Evolutionary conservation across 2,888 invertebrate genomes (phyloP), one percentile per base, ranked within the genome.

Genomic region (Sipha maydis): DNA sequence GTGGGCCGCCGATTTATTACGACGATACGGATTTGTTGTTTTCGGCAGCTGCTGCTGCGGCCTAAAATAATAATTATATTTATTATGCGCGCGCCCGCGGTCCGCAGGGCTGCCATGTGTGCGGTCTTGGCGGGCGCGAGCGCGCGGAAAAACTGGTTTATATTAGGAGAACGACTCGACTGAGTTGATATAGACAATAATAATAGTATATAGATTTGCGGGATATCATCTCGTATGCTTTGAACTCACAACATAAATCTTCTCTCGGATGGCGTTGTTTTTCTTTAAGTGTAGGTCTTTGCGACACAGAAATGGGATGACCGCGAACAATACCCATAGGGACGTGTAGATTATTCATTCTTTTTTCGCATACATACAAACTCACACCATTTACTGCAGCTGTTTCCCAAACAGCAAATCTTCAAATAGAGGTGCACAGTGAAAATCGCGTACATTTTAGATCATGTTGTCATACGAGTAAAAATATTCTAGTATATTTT

Each of bases 111-210:
- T 76, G 83, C 75, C 73, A 77, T 80, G 78, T 71, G 79, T 86
- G 86, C 71, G 86, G 86, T 86, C 79, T 79, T 3, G 48, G 34
- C 54, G 34, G 34, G n/a, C 38, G 83, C 61, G 69, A 28, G 83
- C n/a, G 69, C 34, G 38, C 83, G 83, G 56, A 61, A 84, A 84
- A 84, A 84, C 84, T 84, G 84, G 84, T 84, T 84, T 83, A 21
- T 11, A 19, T 8, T 17, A 61, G 69, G 71, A 17, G 54, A 83
- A 83, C 83, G 83, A 71, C 83, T 69, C 31, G 71, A 83, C 54
- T 54, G 77, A 77, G 77, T 71, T 31, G 48, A 25, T 48, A 48
- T 41, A 48, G 14, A 69, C 48, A 41, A 76, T 76, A 76, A 76
- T 48, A 61, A 48, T 48, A 48, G 14, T 31, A 28, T 48, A 54